Evolutionary conservation across 1,140 invertebrate species (phyloP).

Genomic region (Oppia nitens): DNA sequence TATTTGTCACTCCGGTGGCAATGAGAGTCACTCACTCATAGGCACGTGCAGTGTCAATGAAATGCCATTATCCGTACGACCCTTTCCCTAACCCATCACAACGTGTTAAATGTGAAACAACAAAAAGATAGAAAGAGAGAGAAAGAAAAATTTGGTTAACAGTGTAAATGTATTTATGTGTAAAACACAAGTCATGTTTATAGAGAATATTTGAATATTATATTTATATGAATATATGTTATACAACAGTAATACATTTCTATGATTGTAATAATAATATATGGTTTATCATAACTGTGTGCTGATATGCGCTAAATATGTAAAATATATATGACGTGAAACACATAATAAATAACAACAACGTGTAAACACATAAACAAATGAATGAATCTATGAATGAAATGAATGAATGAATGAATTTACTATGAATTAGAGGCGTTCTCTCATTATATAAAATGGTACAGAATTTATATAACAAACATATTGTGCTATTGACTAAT

Average conservation of each 20-base stretch:
- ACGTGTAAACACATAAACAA: background rate
- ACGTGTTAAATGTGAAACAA: background rate
- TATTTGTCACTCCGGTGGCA: background rate
- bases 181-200: too few species aligned
- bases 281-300: slow-evolving; percentile 1
- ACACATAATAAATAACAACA: background rate
- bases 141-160: background rate
- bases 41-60: background rate
- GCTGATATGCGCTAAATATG: background rate
- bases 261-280: too few species aligned
- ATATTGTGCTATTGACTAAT: too few species aligned
- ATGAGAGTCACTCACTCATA: background rate
- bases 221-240: too few species aligned
- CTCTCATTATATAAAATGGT: too few species aligned
- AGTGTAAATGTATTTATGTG: slow-evolving; percentile 10
- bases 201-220: too few species aligned
- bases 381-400: too few species aligned
- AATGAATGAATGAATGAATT: too few species aligned
- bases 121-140: slow-evolving; percentile 7
- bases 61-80: background rate
- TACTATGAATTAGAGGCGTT: too few species aligned
- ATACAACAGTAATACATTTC: too few species aligned
- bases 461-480: too few species aligned
- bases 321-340: background rate
- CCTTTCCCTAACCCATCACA: background rate